phyloP scores from a whole-genome alignment of 2,113 vertebrate species.

The Grallaria varia region DNA sequence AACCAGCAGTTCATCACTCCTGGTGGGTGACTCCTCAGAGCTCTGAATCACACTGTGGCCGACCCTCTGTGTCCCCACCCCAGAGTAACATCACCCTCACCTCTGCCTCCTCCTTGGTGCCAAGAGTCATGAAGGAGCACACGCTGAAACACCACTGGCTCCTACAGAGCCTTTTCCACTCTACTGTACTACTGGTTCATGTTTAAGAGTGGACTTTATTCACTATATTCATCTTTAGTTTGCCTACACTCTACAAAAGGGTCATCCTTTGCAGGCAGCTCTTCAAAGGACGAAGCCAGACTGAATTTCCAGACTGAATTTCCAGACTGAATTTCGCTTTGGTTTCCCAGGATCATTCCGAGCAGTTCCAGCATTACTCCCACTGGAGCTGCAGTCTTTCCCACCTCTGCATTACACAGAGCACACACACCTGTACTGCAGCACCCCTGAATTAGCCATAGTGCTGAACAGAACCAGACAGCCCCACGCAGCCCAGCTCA shows the following conservation, averaged over 20 bases:
- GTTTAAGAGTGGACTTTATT: not conserved
- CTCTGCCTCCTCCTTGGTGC: not conserved
- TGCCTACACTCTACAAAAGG: not conserved
- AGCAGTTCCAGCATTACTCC: not conserved
- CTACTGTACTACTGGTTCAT: not conserved
- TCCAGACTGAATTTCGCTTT: not conserved
- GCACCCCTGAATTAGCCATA: not conserved
- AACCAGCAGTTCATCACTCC: not conserved
- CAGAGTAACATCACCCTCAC: rapidly evolving
- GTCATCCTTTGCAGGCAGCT: not conserved
- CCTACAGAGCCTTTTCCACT: not conserved
- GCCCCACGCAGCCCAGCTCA: not conserved
- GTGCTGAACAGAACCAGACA: not conserved
- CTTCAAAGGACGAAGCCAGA: not conserved
- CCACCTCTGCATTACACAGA: not conserved
- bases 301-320: no score
- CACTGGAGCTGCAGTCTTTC: not conserved
- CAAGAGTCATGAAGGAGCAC: not conserved
- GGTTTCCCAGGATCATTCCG: not conserved
- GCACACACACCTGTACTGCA: not conserved
- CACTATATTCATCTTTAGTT: not conserved
- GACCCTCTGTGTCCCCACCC: not conserved
- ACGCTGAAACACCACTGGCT: not conserved
- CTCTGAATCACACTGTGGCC: not conserved
- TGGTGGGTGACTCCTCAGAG: not conserved